These are phyloP conservation scores for Euura lappo DNA, from an alignment of 1,140 invertebrate genomes.

Conservation along the genomic window DNA sequence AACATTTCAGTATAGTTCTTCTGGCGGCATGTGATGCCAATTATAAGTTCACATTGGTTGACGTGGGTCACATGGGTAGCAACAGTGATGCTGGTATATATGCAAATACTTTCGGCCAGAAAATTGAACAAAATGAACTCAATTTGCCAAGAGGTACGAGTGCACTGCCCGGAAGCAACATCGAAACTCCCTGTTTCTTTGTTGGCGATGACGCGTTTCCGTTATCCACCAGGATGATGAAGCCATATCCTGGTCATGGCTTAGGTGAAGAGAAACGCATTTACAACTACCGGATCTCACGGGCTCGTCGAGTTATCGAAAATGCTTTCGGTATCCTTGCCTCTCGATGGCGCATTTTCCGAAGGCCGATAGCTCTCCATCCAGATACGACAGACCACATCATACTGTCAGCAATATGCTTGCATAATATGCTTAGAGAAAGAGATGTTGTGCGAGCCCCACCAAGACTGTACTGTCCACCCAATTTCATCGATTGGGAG, in stretches of 20 bases:
- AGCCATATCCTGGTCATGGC: conserved; percentile 26
- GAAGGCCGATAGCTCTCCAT: conserved; percentile 40
- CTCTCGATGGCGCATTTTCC: no score
- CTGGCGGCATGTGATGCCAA: conserved; percentile 41
- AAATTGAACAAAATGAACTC: conserved; percentile 35
- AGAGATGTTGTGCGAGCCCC: conserved; percentile 2
- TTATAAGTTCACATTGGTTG: conserved; percentile 35
- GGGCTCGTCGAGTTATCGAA: no score
- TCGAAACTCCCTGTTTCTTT: conserved; percentile 20
- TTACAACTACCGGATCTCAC: conserved; percentile 35
- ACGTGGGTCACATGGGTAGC: conserved; percentile 37
- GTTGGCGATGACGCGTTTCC: no score
- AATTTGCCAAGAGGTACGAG: conserved; percentile 26
- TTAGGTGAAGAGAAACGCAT: conserved; percentile 34
- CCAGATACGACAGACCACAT: conserved; percentile 35
- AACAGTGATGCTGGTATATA: conserved; percentile 36
- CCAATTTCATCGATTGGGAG: conserved; percentile 28
- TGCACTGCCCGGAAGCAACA: conserved; percentile 11
- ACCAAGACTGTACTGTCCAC: conserved; percentile 17
- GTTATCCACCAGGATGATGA: conserved; percentile 34
- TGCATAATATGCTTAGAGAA: conserved; percentile 44
- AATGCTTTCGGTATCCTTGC: conserved; percentile 55
- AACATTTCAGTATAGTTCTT: conserved; percentile 46
- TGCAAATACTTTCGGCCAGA: conserved; percentile 24
- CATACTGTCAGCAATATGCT: conserved; percentile 34